Evolutionary conservation across 2,888 invertebrate genomes (phyloP), one percentile per base, ranked within the genome.

Genomic region (Proisotoma minuta): DNA sequence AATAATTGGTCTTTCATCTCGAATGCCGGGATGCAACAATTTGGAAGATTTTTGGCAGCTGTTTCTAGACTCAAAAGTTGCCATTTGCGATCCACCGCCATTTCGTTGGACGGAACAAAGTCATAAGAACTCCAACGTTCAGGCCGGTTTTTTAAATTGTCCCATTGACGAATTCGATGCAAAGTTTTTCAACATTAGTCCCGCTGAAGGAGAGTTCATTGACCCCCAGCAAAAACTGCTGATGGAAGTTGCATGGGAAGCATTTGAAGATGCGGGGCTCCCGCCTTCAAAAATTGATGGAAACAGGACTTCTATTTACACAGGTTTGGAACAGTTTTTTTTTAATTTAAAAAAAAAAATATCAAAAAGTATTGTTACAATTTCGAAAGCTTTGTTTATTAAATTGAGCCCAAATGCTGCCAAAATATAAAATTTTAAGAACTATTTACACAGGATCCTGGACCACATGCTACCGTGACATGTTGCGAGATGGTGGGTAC

Each of bases 141-240:
- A 20, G 3, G 69, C 69, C 5, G 69, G 69, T 22, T 69, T 69
- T 24, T 39, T 69, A 1, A 65, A 65, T 23, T 65, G 66, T 40
- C 66, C 66, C 18, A 63, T 69, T 5, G 66, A 69, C 24, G 59
- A 65, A 47, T 66, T 69, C 49, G 69, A 69, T 43, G 66, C 60
- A 20, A 66, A 66, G 34, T 69, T 69, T 40, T 69, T 69, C 23
- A 51, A 47, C 4, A 62, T 65, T 1, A 59, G 59, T 34, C 59
- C 59, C 1, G 5, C 51, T 24, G 68, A 68, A 20, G 27, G 60
- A 10, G 28, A 49, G 2, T 60, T 56, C 39, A 59, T 57, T 43
- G 68, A 68, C 27, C 68, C 68, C 1, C 68, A 68, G 50, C 64
- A 64, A 15, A 47, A 65, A 10, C 40, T 68, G 8, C 28, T 65